These are phyloP conservation scores for Xenopus borealis DNA, from an alignment of 2,113 vertebrate genomes.

Conservation along the genomic window DNA sequence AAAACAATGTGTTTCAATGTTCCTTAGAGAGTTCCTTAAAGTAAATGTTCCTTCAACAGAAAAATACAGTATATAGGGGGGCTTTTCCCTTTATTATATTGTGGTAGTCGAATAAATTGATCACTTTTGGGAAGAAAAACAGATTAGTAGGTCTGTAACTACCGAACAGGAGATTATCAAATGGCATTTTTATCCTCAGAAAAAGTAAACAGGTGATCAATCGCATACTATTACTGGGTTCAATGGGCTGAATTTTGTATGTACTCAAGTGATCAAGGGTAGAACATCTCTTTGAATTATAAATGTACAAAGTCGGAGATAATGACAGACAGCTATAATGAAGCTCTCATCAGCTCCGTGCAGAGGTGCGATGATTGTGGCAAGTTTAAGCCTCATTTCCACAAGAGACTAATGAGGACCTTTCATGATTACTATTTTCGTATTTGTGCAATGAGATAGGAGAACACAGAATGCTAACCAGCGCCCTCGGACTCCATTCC, in stretches of 20 bases:
- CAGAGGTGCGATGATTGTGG: slow-evolving; percentile 14
- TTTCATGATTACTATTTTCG: slow-evolving; percentile 25
- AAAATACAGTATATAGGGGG: no score
- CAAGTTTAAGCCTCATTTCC: slow-evolving; percentile 12
- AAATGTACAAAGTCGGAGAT: slow-evolving; percentile 23
- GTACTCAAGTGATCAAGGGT: slow-evolving; percentile 13
- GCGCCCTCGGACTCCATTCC: not conserved
- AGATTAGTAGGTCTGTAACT: not conserved
- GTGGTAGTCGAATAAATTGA: not conserved
- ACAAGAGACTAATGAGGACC: slow-evolving; percentile 21
- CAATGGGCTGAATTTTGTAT: slow-evolving; percentile 6
- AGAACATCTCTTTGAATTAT: slow-evolving; percentile 27
- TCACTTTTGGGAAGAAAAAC: not conserved
- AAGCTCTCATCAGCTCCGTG: not conserved
- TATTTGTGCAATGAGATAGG: slow-evolving; percentile 12
- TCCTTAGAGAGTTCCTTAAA: no score
- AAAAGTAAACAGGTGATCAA: not conserved
- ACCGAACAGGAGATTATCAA: not conserved
- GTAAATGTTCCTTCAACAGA: no score
- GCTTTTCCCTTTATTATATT: no score
- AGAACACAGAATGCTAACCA: not conserved
- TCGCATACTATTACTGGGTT: not conserved
- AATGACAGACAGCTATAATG: slow-evolving; percentile 29
- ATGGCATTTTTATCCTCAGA: not conserved
- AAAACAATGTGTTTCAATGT: no score